Base-by-base conservation (phyloP, 2,888 invertebrate species). In the Andrena bicolor region DNA sequence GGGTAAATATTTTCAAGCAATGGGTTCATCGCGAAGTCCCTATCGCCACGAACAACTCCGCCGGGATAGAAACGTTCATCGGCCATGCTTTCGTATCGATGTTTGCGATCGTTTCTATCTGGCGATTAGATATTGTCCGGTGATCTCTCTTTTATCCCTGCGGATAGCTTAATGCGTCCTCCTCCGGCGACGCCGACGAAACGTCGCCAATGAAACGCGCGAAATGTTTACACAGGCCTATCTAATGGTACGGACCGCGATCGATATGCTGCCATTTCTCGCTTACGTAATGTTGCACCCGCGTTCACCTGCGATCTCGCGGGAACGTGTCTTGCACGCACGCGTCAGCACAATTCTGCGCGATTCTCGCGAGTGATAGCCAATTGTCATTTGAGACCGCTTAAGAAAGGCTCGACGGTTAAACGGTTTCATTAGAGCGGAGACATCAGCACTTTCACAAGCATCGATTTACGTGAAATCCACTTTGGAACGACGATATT, bases 281-380 rank as follows among this genome's bases (percentile, higher is more conserved):
- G 73, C 68, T 80, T 84, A 83, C 71, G 83, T 84, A 83, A 83
- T 80, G 78, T 76, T 69, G 83, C 83, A 75, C 69, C 68, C 48
- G 64, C 65, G 56, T 76, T 73, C 32, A 51, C 35, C 58, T 48
- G 49, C 48, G 35, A 75, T 65, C 64, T 20, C n/a, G 30, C 26
- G 41, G 58, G 48, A 23, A 64, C 58, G 49, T 49, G 63, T 53
- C 48, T 35, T 16, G 53, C 56, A 28, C 35, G 48, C 32, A 23
- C 69, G 68, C 32, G 60, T 69, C 56, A 13, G 23, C 41, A 16
- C 4, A 41, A 41, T 16, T 41, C 60, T n/a, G 4, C 63, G 64
- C 66, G 20, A 6, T 41, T 41, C 41, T 13, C 41, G 13, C 13
- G 41, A 13, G 41, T 41, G 41, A 41, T 41, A 13, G 41, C 41